Percentiles rank a stretch among this genome's conserved stretches.
Conservation (phyloP, 2,888 invertebrate species). For the Byasa hedistus region DNA sequence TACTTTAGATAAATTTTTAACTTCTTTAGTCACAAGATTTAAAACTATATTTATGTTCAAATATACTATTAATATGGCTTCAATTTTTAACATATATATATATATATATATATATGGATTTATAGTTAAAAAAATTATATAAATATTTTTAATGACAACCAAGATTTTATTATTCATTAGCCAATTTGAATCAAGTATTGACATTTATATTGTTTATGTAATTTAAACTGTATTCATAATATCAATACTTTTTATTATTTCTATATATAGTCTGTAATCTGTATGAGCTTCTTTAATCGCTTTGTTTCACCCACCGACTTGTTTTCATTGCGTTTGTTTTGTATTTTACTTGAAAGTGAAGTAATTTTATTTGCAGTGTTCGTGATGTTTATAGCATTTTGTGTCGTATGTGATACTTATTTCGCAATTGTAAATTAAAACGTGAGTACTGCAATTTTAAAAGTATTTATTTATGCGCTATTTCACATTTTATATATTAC, state of each 20-base stretch:
- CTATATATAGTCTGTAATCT: constrained; percentile 11
- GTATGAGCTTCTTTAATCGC: constrained; percentile 27
- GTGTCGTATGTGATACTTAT: constrained; percentile 29
- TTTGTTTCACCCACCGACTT: constrained; percentile 29
- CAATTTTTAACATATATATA: not conserved
- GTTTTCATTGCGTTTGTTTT: constrained; percentile 30
- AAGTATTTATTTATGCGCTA: not conserved
- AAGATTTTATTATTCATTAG: not conserved
- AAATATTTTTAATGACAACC: too few species aligned
- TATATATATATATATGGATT: too few species aligned
- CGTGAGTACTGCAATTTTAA: constrained; percentile 35
- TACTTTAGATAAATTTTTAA: constrained; percentile 42
- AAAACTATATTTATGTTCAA: too few species aligned
- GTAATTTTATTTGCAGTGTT: constrained; percentile 32
- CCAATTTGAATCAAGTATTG: not conserved
- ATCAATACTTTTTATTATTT: constrained; percentile 35
- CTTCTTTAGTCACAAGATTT: too few species aligned
- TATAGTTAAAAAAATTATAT: too few species aligned
- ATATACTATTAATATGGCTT: too few species aligned
- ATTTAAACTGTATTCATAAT: constrained; percentile 40
- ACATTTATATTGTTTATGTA: constrained; percentile 37
- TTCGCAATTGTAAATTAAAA: constrained; percentile 34
- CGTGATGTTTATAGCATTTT: constrained; percentile 33
- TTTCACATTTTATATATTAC: not conserved
- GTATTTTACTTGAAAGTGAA: constrained; percentile 23